phyloP scores from a whole-genome alignment of 1,140 invertebrate species.

The Coelopa frigida region DNA sequence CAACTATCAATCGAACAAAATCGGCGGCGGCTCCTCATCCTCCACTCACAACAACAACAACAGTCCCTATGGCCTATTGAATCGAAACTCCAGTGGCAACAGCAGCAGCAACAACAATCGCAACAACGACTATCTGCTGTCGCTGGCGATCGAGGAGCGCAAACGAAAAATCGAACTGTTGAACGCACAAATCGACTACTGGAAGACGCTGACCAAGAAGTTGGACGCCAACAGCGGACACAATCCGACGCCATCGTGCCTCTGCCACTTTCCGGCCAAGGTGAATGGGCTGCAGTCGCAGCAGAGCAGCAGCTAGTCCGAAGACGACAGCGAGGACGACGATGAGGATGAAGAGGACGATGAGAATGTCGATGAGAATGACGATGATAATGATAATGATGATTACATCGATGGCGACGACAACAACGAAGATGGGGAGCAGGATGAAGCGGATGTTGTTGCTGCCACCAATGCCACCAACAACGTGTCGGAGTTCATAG shows the following conservation, averaged over 20 bases:
- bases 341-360: background rate
- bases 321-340: conserved; percentile 6
- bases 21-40: conserved; percentile 11
- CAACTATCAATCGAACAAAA: conserved; percentile 7
- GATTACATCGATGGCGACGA: conserved; percentile 5
- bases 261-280: conserved; percentile 33
- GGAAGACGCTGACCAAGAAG: conserved; percentile 40
- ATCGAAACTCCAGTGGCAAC: background rate
- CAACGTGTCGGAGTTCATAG: background rate
- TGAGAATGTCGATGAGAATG: background rate
- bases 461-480: background rate
- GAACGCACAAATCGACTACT: conserved; percentile 41
- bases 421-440: background rate
- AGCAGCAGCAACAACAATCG: conserved; percentile 12
- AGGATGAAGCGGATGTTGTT: conserved; percentile 1
- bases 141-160: conserved; percentile 35
- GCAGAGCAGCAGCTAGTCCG: conserved; percentile 38
- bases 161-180: conserved; percentile 36
- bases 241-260: conserved; percentile 30
- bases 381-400: conserved; percentile 4
- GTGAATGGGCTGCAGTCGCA: conserved; percentile 27
- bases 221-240: conserved; percentile 29
- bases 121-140: conserved; percentile 33
- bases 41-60: conserved; percentile 14
- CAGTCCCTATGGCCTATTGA: conserved; percentile 4